phyloP scores from a whole-genome alignment of 2,113 vertebrate genomes.

The Galeopterus variegatus region DNA sequence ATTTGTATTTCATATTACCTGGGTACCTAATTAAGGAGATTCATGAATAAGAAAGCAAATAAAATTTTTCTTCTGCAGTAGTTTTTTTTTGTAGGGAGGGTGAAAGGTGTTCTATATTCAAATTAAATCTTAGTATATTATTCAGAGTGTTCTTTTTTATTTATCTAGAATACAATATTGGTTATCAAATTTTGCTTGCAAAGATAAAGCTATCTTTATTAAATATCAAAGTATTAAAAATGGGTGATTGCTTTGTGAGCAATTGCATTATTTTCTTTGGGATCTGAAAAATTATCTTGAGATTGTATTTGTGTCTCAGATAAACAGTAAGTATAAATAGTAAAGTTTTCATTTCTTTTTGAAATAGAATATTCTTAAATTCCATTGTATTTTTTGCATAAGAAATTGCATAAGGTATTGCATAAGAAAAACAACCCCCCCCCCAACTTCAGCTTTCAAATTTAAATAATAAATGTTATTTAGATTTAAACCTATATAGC shows the following conservation, averaged over 20 bases:
- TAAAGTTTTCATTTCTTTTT: conserved; percentile 80
- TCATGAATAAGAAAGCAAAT: conserved; percentile 3
- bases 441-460: neutral
- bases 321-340: conserved; percentile 78
- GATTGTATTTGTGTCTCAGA: conserved; percentile 83
- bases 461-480: conserved; percentile 63
- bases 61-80: neutral
- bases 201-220: conserved; percentile 84
- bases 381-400: conserved; percentile 49
- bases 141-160: conserved; percentile 65
- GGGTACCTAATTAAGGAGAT: neutral
- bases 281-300: conserved; percentile 84
- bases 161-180: conserved; percentile 77
- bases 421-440: neutral
- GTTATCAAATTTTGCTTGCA: conserved; percentile 80
- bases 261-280: conserved; percentile 84
- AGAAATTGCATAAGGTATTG: too few species aligned
- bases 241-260: conserved; percentile 83
- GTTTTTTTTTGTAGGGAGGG: neutral
- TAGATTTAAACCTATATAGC: conserved; percentile 38
- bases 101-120: conserved; percentile 9
- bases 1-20: neutral
- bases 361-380: conserved; percentile 72
- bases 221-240: conserved; percentile 85
- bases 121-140: conserved; percentile 56